phyloP scores from a whole-genome alignment of 2,797 vertebrate genomes.

The Poecilia wingei region DNA sequence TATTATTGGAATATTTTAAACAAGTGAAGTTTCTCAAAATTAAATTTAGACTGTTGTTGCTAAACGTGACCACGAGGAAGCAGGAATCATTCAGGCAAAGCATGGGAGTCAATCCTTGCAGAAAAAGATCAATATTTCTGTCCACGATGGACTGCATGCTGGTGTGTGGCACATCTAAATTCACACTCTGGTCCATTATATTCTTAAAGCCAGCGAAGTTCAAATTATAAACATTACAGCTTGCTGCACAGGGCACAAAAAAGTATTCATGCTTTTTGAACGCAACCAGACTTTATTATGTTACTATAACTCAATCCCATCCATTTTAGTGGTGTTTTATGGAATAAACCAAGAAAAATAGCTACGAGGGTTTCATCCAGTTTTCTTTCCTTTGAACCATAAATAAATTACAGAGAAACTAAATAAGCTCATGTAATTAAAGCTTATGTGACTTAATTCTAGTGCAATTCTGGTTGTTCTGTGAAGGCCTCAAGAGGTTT shows the following conservation, averaged over 20 bases:
- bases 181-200: slow-evolving; percentile 18
- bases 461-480: neutral
- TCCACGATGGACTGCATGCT: slow-evolving; percentile 27
- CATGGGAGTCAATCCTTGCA: slow-evolving; percentile 12
- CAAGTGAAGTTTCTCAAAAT: slow-evolving; percentile 7
- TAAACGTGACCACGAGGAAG: slow-evolving; percentile 21
- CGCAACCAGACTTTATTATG: neutral
- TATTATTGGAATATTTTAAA: neutral
- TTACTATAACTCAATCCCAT: neutral
- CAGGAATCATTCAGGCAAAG: slow-evolving; percentile 28
- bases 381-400: neutral
- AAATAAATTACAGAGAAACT: neutral
- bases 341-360: neutral
- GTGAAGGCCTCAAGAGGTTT: neutral
- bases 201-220: neutral
- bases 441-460: neutral
- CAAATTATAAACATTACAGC: slow-evolving; percentile 7
- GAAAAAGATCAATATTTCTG: slow-evolving; percentile 45
- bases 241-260: neutral
- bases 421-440: neutral
- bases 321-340: neutral
- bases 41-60: slow-evolving; percentile 25
- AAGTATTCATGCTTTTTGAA: neutral
- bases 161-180: slow-evolving; percentile 29
- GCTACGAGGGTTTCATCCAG: neutral